phyloP scores from a whole-genome alignment of 2,113 vertebrate genomes.

The Guaruba guarouba region DNA sequence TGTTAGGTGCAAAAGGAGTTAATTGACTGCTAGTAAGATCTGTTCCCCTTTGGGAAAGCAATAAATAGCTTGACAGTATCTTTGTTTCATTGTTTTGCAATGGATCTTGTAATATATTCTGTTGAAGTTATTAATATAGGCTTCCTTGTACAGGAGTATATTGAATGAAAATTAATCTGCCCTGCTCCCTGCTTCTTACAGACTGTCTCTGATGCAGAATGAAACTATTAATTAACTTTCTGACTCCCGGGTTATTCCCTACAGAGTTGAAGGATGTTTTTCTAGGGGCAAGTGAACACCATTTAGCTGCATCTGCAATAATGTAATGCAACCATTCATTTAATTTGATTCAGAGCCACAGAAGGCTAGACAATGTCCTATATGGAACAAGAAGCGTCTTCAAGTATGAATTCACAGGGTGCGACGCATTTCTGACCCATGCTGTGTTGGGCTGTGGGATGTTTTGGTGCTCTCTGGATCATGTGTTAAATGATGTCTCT shows the following conservation, averaged over 20 bases:
- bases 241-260: slow-evolving; percentile 20
- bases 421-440: not conserved
- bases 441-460: not conserved
- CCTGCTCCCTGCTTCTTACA: slow-evolving; percentile 2
- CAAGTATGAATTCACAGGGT: slow-evolving; percentile 18
- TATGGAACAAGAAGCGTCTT: not conserved
- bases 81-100: not conserved
- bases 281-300: not conserved
- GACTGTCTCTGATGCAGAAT: not conserved
- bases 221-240: slow-evolving; percentile 52
- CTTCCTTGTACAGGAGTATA: not conserved
- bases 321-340: slow-evolving; percentile 49
- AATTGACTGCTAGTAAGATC: not conserved
- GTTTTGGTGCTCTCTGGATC: not conserved
- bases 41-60: not conserved
- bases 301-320: slow-evolving; percentile 50
- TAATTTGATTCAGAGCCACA: slow-evolving; percentile 41
- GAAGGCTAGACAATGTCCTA: not conserved
- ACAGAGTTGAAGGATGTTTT: slow-evolving; percentile 36
- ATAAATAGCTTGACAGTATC: not conserved
- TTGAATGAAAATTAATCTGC: not conserved
- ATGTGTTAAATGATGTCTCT: not conserved
- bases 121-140: not conserved
- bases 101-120: not conserved
- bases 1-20: not conserved